A percentile compares a stretch with the other conserved stretches of the same genome.
These are phyloP conservation scores for Drosophila busckii DNA, from an alignment of 1,140 invertebrate genomes.

Conservation along the genomic window DNA sequence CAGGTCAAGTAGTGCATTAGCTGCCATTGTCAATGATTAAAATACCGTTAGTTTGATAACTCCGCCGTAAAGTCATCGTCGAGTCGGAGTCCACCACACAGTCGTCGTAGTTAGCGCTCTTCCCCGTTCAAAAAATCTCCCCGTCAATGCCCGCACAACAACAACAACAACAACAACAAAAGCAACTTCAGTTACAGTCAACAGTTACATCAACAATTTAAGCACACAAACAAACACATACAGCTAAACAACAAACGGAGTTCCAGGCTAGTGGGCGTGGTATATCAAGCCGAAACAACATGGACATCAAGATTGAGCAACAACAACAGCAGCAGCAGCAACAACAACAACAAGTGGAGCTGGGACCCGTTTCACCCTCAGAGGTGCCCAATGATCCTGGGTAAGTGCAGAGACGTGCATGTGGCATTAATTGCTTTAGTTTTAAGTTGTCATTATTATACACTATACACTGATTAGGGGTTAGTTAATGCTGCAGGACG, in stretches of 20 bases:
- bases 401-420: conserved; percentile 82
- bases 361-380: conserved; percentile 84
- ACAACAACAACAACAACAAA: conserved; percentile 46
- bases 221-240: conserved; percentile 8
- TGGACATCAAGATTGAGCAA: conserved; percentile 78
- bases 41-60: conserved; percentile 21
- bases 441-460: conserved; percentile 63
- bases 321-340: conserved; percentile 81
- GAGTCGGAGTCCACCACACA: conserved; percentile 40
- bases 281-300: conserved; percentile 27
- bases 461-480: too few species aligned
- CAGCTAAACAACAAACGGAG: conserved; percentile 21
- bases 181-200: conserved; percentile 30
- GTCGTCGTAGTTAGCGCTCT: conserved; percentile 56
- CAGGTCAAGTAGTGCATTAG: conserved; percentile 55
- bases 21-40: conserved; percentile 66
- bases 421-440: conserved; percentile 61
- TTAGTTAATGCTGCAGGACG: too few species aligned
- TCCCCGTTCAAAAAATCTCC: conserved; percentile 20
- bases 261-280: conserved; percentile 8
- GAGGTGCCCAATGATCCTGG: conserved; percentile 94
- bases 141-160: conserved; percentile 41
- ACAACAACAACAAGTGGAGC: conserved; percentile 83
- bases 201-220: conserved; percentile 24
- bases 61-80: conserved; percentile 14